Evolutionary conservation across 1,140 invertebrate species (phyloP).

Genomic region (Euglossa dilemma): DNA sequence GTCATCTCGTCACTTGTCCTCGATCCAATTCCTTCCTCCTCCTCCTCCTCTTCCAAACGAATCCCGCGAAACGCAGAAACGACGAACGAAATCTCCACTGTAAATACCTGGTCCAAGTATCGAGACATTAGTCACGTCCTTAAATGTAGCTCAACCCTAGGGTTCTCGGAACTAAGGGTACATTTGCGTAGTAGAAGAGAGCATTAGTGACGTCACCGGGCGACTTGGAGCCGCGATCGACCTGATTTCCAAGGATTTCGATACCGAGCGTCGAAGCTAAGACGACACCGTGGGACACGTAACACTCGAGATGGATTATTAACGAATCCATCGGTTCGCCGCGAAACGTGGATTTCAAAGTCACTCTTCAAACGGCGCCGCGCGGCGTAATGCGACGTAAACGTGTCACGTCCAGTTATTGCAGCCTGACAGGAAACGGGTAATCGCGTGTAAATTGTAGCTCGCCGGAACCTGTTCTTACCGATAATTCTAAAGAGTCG

Average conservation of each 20-base stretch:
- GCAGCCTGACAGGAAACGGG: not conserved
- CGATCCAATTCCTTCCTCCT: conserved; percentile 10
- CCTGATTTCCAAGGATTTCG: conserved; percentile 17
- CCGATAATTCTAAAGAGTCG: conserved; percentile 55
- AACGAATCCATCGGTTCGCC: conserved; percentile 9
- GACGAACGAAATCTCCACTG: conserved; percentile 20
- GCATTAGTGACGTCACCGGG: conserved; percentile 16
- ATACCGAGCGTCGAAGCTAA: not conserved
- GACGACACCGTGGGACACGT: conserved; percentile 1
- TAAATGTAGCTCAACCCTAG: conserved; percentile 65
- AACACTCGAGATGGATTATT: conserved; percentile 29
- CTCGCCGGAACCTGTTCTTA: not conserved
- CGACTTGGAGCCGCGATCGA: not conserved
- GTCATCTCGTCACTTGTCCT: conserved; percentile 52
- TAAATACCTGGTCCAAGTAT: conserved; percentile 50
- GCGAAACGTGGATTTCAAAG: rapidly evolving
- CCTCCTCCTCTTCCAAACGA: conserved; percentile 47
- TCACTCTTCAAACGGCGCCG: not conserved
- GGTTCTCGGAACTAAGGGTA: conserved; percentile 1
- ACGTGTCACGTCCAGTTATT: conserved; percentile 6
- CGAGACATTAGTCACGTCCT: conserved; percentile 70
- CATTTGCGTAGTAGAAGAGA: not conserved
- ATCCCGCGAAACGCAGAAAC: conserved; percentile 29
- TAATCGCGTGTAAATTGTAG: conserved; percentile 3
- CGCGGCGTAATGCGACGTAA: not conserved